Conservation (phyloP, 2,113 vertebrate species). For the Montifringilla adamsi region DNA sequence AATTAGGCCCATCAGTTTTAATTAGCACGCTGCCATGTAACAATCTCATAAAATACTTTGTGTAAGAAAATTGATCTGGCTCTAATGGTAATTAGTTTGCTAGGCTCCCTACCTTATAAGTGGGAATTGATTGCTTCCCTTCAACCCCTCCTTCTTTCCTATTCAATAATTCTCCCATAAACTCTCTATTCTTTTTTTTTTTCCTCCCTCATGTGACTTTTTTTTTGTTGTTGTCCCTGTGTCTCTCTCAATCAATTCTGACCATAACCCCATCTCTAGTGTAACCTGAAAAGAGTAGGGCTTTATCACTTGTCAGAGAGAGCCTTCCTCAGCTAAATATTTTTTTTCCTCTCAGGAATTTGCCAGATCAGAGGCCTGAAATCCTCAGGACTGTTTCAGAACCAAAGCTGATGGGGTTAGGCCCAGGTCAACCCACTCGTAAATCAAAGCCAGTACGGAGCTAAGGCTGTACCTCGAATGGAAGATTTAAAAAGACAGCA, state of each 20-base stretch:
- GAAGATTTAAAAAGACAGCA: slow-evolving; percentile 42
- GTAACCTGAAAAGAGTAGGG: slow-evolving; percentile 9
- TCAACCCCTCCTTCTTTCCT: not conserved
- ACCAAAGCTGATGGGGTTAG: slow-evolving; percentile 58
- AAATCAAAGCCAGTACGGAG: too few species aligned
- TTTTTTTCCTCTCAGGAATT: slow-evolving; percentile 50
- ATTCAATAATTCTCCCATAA: slow-evolving; percentile 22
- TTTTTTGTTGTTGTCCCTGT: not conserved
- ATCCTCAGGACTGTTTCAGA: slow-evolving; percentile 37
- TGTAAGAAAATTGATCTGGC: slow-evolving; percentile 71
- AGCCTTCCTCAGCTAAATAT: slow-evolving; percentile 2
- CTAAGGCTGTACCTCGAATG: not conserved
- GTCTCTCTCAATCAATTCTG: slow-evolving; percentile 59
- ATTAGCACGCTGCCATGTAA: slow-evolving; percentile 72
- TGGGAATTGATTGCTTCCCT: slow-evolving; percentile 70
- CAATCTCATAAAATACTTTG: slow-evolving; percentile 72
- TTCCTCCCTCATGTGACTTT: not conserved
- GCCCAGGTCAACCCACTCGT: slow-evolving; percentile 32
- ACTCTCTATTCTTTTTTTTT: not conserved
- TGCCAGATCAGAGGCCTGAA: slow-evolving; percentile 32
- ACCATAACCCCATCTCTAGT: not conserved
- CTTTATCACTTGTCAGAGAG: slow-evolving; percentile 54
- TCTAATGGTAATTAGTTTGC: slow-evolving; percentile 70
- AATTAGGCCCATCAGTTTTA: slow-evolving; percentile 77
- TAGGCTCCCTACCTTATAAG: slow-evolving; percentile 58